Evolutionary conservation across 2,888 invertebrate genomes (phyloP), one percentile per base, ranked within the genome.

Genomic region (Eupithecia abbreviata): DNA sequence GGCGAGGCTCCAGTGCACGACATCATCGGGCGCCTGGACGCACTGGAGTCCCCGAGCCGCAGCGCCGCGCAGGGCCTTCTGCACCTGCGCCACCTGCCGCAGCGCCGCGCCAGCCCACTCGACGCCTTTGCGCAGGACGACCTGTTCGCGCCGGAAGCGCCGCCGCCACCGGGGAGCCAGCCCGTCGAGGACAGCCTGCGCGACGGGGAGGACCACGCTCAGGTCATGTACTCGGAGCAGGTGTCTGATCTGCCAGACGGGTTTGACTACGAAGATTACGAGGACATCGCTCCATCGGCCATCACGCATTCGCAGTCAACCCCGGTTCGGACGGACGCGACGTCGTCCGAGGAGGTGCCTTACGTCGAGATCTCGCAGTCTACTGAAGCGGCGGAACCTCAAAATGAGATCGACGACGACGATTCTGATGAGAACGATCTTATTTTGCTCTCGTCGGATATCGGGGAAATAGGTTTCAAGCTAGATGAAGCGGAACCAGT

Each of bases 1-100:
- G 89, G 90, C 71, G 90, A 89, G 10, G 95, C 95, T 77, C 95
- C 95, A 1, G 95, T 95, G 9, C 91, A 93, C 4, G 97, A 97
- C 84, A 96, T 97, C 78, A 95, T 97, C 77, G 96, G 96, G 75
- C 92, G 96, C 66, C 91, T 97, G 58, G 96, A 96, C 83, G 96
- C 96, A 49, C 92, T 97, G 51, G 95, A 90, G 83, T 93, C 92
- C 45, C 93, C 94, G n/a, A 91, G 92, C 43, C 90, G 91, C 15
- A 93, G 91, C 82, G 94, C 94, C 2, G 92, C 94, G 7, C 93
- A 94, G 75, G 94, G 94, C 2, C 86, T 94, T 47, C 84, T 94
- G 30, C 93, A 93, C 79, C 82, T 94, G n/a, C 93, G 92, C 77
- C 91, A 91, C 78, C 90, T 92, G 82, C 92, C 92, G 30, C 91